phyloP scores from a whole-genome alignment of 2,797 vertebrate species.

The Pelodytes ibericus region DNA sequence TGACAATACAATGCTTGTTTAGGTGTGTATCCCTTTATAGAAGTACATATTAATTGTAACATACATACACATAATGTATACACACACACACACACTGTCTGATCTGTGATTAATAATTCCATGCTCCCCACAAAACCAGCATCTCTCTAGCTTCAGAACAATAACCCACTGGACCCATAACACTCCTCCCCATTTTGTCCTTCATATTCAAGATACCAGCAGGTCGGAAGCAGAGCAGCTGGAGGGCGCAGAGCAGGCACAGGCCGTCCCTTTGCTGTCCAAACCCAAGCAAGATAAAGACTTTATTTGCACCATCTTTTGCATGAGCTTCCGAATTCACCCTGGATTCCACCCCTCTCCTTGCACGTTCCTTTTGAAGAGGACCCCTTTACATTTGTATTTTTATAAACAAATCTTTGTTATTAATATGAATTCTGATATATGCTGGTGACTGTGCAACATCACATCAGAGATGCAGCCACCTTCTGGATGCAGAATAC shows the following conservation, averaged over 20 bases:
- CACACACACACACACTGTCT: slow-evolving; percentile 19
- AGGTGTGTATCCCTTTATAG: too few species aligned
- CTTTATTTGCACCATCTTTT: slow-evolving; percentile 86
- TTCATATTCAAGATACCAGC: slow-evolving; percentile 67
- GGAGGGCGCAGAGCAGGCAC: slow-evolving; percentile 56
- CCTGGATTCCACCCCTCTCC: slow-evolving; percentile 75
- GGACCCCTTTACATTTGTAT: slow-evolving; percentile 95
- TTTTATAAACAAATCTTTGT: slow-evolving; percentile 99
- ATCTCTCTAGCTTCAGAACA: slow-evolving; percentile 54
- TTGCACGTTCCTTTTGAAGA: slow-evolving; percentile 92
- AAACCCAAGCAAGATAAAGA: slow-evolving; percentile 67
- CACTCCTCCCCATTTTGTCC: slow-evolving; percentile 65
- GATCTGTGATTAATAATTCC: slow-evolving; percentile 36
- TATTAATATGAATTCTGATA: slow-evolving; percentile 81
- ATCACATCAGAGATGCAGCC: slow-evolving; percentile 76
- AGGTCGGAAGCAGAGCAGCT: slow-evolving; percentile 60
- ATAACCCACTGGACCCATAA: slow-evolving; percentile 52
- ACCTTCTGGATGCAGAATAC: slow-evolving; percentile 41
- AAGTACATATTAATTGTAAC: too few species aligned
- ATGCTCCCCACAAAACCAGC: slow-evolving; percentile 52
- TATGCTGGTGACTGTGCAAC: slow-evolving; percentile 87
- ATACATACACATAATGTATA: slow-evolving; percentile 33
- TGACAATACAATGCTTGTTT: too few species aligned
- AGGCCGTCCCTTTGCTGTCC: slow-evolving; percentile 71
- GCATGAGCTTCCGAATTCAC: slow-evolving; percentile 89